Evolutionary conservation across 2,113 vertebrate genomes (phyloP).

Genomic region (Pollimyrus isidori): DNA sequence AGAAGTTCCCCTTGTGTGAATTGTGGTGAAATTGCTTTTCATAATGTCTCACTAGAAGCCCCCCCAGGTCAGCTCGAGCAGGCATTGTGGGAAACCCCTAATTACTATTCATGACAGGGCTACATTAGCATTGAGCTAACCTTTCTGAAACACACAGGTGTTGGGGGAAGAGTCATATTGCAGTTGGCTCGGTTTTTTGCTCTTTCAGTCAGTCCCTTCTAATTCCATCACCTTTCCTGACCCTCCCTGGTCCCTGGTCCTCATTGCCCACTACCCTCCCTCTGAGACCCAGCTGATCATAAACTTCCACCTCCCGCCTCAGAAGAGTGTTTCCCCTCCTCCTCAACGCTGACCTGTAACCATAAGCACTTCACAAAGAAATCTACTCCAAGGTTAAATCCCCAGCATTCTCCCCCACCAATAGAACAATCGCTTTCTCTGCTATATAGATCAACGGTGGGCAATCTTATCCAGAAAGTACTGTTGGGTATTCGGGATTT

Average conservation of each 20-base stretch:
- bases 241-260: conserved; percentile 21
- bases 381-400: background rate
- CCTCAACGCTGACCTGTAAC: background rate
- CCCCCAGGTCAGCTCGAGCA: background rate
- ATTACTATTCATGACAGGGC: conserved; percentile 32
- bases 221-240: conserved; percentile 43
- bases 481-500: too few relatives aligned
- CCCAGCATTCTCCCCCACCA: background rate
- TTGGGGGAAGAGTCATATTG: conserved; percentile 14
- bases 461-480: background rate
- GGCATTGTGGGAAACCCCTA: conserved; percentile 9
- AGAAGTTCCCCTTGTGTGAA: background rate
- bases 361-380: background rate
- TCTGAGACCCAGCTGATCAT: conserved; percentile 44
- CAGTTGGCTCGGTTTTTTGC: conserved; percentile 29
- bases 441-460: background rate
- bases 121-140: conserved; percentile 37
- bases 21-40: background rate
- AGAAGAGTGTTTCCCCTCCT: background rate
- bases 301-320: background rate
- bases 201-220: conserved; percentile 40
- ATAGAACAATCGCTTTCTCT: background rate
- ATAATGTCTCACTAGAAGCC: background rate
- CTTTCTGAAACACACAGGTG: conserved; percentile 26
- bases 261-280: background rate